Base-by-base conservation (phyloP, 2,797 vertebrate species). In the Myripristis jacobus region DNA sequence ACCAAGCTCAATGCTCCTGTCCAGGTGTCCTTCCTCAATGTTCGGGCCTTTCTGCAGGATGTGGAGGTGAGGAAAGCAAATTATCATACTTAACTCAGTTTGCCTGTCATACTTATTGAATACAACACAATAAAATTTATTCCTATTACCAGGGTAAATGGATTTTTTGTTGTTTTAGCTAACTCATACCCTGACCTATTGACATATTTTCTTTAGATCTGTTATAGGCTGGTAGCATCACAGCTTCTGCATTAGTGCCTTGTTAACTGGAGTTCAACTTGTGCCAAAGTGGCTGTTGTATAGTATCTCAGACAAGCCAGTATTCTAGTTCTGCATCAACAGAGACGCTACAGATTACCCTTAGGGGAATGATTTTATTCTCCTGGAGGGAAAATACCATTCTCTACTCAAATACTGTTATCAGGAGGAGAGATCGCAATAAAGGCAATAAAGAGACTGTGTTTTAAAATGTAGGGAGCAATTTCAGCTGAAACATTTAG, bases 1-100 rank as follows among this genome's bases (percentile, higher is more conserved):
- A 88, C 89, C 21, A 97, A 96, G 82, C 90, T 98, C 83, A 94
- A 80, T 43, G 80, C 91, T 16, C 90, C 94, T 19, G 84, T 98
- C 34, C 96, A 97, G 85, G 91, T 98, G 80, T 97, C 97, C 44
- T 96, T 98, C 77, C 88, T 95, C 61, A 96, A 94, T 73, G 92
- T 98, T 41, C 95, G 95, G 90, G 86, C 85, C 52, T 95, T 98
- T 87, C 89, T 96, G 66, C 96, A 97, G 88, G 96, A 98, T 57
- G 92, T 98, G 77, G 97, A 99, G 95, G 98, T 96, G 90, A 82
- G 79, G 22, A 55, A 65, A 57, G 43, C 13, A 65, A 31, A 43
- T 50, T 27, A 52, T 52, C 50, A 50, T 16, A 22, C 16, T 3
- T 11, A 12, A 12, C 7, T 1, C 11, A 51, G 24, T 9, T 7